phyloP scores from a whole-genome alignment of 2,888 invertebrate species.

The Noctua comes region DNA sequence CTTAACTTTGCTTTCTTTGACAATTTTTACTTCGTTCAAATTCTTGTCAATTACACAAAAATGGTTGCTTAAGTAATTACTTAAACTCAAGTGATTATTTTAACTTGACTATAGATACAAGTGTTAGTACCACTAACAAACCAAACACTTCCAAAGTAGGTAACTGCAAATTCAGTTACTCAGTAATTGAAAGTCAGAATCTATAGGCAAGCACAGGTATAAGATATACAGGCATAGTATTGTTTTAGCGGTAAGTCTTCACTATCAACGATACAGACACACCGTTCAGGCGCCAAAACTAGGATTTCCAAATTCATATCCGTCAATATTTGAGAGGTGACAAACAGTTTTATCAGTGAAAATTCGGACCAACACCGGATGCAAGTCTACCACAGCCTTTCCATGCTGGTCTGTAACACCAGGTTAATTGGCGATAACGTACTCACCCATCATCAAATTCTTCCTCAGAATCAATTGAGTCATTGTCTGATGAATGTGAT shows the following conservation, averaged over 20 bases:
- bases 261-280: neutral
- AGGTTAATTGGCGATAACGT: conserved; percentile 16
- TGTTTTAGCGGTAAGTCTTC: neutral
- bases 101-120: too few relatives aligned
- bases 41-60: too few relatives aligned
- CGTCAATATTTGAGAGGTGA: neutral
- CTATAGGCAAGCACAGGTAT: neutral
- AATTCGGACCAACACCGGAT: neutral
- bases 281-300: neutral
- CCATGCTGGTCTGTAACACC: neutral
- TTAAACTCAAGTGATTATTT: too few relatives aligned
- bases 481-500: conserved; percentile 91
- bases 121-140: too few relatives aligned
- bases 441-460: conserved; percentile 97
- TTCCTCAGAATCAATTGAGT: conserved; percentile 92
- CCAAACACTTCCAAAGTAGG: too few relatives aligned
- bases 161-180: too few relatives aligned
- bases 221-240: neutral
- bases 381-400: neutral
- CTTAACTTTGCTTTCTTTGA: too few relatives aligned
- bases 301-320: neutral
- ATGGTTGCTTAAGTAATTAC: too few relatives aligned
- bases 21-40: too few relatives aligned
- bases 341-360: neutral
- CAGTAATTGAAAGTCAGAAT: neutral